A percentile compares a stretch with the other conserved stretches of the same genome.
phyloP scores from a whole-genome alignment of 2,113 vertebrate genomes.

The Ancistrus triradiatus region DNA sequence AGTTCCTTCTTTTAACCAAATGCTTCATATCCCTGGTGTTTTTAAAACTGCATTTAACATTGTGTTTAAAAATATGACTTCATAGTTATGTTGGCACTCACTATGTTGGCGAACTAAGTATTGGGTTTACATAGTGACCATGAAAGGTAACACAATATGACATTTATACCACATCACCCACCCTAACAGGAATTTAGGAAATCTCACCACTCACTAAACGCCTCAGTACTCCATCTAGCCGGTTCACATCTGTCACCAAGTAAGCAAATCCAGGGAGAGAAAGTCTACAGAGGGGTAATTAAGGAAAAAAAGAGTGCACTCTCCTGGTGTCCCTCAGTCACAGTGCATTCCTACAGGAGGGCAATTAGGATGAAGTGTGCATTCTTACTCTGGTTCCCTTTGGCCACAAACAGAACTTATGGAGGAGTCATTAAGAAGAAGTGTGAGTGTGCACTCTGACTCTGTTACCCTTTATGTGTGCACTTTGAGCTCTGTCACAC shows the following conservation, averaged over 20 bases:
- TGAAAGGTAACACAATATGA: too few relatives aligned
- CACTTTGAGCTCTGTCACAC: constrained; percentile 8
- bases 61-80: too few relatives aligned
- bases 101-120: too few relatives aligned
- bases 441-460: constrained; percentile 9
- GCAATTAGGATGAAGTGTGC: neutral
- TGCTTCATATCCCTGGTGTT: too few relatives aligned
- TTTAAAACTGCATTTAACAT: too few relatives aligned
- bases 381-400: neutral
- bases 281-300: neutral
- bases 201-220: neutral
- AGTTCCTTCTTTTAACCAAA: too few relatives aligned
- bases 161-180: neutral
- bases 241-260: neutral
- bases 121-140: too few relatives aligned
- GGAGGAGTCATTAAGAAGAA: constrained; percentile 18
- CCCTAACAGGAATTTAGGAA: neutral
- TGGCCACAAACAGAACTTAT: neutral
- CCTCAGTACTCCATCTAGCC: neutral
- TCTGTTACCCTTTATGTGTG: neutral
- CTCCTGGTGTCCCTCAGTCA: neutral
- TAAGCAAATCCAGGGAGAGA: neutral
- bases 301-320: neutral
- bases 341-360: neutral
- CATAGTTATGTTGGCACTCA: too few relatives aligned